These are phyloP conservation scores for Brachionus calyciflorus DNA, from an alignment of 1,140 invertebrate species.

Conservation along the genomic window DNA sequence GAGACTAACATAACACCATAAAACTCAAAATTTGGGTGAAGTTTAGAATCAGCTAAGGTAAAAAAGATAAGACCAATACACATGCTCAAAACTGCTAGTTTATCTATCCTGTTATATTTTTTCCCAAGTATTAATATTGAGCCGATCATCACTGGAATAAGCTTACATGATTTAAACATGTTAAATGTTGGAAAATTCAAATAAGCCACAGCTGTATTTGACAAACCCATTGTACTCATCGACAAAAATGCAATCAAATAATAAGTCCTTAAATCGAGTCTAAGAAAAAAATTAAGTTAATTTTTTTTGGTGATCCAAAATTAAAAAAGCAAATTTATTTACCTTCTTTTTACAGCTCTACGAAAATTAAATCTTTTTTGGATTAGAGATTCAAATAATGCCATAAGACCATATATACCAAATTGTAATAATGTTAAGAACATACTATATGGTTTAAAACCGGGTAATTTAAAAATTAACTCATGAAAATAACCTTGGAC, in stretches of 20 bases:
- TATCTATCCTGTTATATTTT: conserved; percentile 35
- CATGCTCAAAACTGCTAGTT: conserved; percentile 26
- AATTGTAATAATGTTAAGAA: conserved; percentile 90
- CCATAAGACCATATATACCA: conserved; percentile 3
- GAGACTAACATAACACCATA: conserved; percentile 76
- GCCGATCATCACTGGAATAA: conserved; percentile 47
- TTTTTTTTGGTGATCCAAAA: too few relatives aligned
- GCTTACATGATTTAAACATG: conserved; percentile 46
- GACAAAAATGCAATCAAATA: conserved; percentile 38
- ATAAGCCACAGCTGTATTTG: conserved; percentile 22
- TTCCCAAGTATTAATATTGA: conserved; percentile 28
- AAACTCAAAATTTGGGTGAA: conserved; percentile 45
- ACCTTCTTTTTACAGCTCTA: conserved; percentile 6
- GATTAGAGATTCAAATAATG: background rate
- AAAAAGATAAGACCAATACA: conserved; percentile 47
- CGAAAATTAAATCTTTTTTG: background rate
- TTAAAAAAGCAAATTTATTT: background rate
- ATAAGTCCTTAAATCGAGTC: conserved; percentile 36
- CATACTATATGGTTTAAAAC: conserved; percentile 83
- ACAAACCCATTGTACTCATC: conserved; percentile 28
- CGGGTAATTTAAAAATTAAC: conserved; percentile 81
- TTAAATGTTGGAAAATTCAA: conserved; percentile 46
- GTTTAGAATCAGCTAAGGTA: conserved; percentile 1
- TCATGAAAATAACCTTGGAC: conserved; percentile 57
- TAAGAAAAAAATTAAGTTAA: background rate